phyloP scores from a whole-genome alignment of 2,888 invertebrate genomes.

The Cephus nigrinus region DNA sequence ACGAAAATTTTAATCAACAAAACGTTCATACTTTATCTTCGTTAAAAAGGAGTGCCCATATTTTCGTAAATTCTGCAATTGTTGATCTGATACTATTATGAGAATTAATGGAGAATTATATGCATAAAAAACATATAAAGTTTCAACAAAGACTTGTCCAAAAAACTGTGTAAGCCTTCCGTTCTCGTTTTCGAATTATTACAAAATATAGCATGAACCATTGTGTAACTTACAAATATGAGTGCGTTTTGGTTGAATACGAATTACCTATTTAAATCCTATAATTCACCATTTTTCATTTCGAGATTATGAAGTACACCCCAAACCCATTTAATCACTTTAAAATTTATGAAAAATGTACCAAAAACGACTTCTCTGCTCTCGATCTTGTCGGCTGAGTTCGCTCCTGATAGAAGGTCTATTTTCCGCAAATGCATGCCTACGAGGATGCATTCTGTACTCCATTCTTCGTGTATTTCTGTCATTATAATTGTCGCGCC shows the following conservation, averaged over 20 bases:
- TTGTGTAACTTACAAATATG: neutral
- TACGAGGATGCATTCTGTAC: neutral
- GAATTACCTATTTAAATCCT: neutral
- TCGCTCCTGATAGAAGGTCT: neutral
- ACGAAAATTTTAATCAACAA: neutral
- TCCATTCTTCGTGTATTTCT: slow-evolving; percentile 11
- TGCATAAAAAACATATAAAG: neutral
- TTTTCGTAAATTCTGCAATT: neutral
- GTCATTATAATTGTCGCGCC: slow-evolving; percentile 18
- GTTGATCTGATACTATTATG: neutral
- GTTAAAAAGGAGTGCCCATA: neutral
- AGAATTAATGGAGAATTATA: neutral
- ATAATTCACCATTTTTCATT: neutral
- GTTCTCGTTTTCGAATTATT: neutral
- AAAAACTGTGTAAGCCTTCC: neutral
- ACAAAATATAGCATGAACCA: neutral
- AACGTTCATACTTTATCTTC: too few species aligned
- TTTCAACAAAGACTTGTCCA: neutral
- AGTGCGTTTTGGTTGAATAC: neutral
- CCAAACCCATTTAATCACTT: neutral
- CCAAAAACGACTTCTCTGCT: neutral
- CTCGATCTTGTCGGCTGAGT: neutral
- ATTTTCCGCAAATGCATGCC: neutral
- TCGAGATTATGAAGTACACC: neutral
- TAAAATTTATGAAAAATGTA: neutral